A percentile compares a stretch with the other conserved stretches of the same genome.
Conservation (phyloP, 2,113 vertebrate species). For the Salvator merianae region DNA sequence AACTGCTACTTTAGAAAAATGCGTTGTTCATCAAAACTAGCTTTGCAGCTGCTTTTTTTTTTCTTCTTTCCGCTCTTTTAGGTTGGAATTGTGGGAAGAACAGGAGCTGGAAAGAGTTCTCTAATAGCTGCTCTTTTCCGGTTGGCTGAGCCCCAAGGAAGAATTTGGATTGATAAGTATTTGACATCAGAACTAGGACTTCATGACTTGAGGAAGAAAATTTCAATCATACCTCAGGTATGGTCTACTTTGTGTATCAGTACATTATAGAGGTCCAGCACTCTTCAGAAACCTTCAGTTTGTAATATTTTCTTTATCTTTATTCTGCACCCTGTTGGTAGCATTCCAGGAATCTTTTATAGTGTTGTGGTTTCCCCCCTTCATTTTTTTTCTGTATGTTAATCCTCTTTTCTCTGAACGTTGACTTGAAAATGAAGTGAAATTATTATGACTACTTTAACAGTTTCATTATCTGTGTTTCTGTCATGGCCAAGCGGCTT, state of each 20-base stretch:
- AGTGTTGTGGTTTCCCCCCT: background rate
- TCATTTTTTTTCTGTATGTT: background rate
- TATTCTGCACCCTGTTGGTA: background rate
- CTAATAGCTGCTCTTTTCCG: constrained; percentile 93
- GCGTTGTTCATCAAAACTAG: constrained; percentile 19
- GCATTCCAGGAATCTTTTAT: background rate
- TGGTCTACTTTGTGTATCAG: constrained; percentile 12
- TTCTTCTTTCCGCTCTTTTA: constrained; percentile 44
- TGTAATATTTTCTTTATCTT: constrained; percentile 26
- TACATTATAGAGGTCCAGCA: constrained; percentile 10
- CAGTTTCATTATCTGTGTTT: constrained; percentile 10
- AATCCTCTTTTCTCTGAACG: constrained; percentile 10
- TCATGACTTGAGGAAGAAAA: constrained; percentile 91
- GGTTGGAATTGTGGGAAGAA: constrained; percentile 95
- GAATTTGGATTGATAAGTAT: constrained; percentile 89
- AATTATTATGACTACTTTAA: constrained; percentile 23
- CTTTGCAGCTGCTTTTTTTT: constrained; percentile 16
- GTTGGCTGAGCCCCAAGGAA: constrained; percentile 89
- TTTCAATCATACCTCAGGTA: constrained; percentile 98
- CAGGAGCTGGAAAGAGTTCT: constrained; percentile 94
- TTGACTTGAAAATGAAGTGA: constrained; percentile 2
- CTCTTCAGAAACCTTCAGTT: background rate
- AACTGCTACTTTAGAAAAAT: constrained; percentile 14
- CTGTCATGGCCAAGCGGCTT: constrained; percentile 7
- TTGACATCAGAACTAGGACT: constrained; percentile 91